These are phyloP conservation scores for Leucoraja ocellata DNA, from an alignment of 2,797 vertebrate species.

Conservation along the genomic window DNA sequence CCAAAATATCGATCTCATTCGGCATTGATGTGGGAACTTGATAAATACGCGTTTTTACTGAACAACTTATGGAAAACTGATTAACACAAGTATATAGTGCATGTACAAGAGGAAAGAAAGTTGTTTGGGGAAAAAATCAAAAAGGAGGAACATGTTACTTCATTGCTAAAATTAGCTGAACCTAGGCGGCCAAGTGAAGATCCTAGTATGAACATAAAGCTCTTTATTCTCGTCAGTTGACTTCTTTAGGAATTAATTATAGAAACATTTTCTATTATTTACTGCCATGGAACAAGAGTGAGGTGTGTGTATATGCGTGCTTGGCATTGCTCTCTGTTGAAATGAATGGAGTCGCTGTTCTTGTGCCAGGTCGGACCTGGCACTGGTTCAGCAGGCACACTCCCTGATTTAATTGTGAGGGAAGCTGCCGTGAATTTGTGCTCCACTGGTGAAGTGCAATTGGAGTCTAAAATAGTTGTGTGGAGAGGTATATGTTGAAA, in stretches of 20 bases:
- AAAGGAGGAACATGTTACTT: not conserved
- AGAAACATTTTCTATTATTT: conserved; percentile 5
- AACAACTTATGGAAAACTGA: conserved; percentile 5
- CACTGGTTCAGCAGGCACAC: no score
- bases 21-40: not conserved
- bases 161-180: not conserved
- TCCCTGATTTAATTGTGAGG: no score
- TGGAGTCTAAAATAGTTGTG: no score
- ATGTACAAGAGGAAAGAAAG: not conserved
- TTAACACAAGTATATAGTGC: not conserved
- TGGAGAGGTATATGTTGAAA: no score
- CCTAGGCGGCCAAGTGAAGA: not conserved
- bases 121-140: not conserved
- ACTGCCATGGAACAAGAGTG: not conserved
- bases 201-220: not conserved
- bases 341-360: no score
- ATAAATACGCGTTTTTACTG: not conserved
- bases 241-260: not conserved
- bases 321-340: no score
- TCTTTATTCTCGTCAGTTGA: not conserved
- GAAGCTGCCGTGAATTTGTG: no score
- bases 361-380: no score
- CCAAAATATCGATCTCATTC: not conserved
- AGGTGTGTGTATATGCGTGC: no score
- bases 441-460: no score